Base-by-base conservation (phyloP, 2,888 invertebrate species). In the Biston betularia region DNA sequence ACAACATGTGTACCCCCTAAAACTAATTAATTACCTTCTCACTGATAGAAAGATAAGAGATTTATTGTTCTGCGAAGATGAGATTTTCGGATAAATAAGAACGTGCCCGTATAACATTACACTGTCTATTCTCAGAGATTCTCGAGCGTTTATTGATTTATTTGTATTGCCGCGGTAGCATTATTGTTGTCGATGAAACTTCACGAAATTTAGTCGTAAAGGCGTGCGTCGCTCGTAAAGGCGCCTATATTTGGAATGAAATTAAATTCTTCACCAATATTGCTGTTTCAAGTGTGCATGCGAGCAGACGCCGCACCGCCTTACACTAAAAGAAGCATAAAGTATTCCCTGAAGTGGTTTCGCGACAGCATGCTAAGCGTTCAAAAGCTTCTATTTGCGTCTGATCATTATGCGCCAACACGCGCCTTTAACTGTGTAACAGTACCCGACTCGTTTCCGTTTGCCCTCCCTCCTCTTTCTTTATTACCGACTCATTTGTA, bases 351-450 rank as follows among this genome's bases (percentile, higher is more conserved):
- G 85, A 85, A 89, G 85, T 86, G 85, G 85, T 85, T 89, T 89
- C 82, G 89, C 89, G 86, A 89, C 88, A 88, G 84, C 84, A 85
- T 85, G 87, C 86, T 82, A 81, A 68, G 72, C 79, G 80, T 81
- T 85, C 84, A 83, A 84, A 87, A 85, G 88, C 85, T 84, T 89
- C 89, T 92, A 90, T 92, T 90, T 89, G 84, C 81, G 87, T 86
- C 82, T 84, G 81, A 92, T 92, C 88, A 90, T 92, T 93, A 93
- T 93, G 92, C 92, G 80, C 78, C 81, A 79, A 82, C 92, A 92
- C 91, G 90, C 91, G 87, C 85, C 87, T 89, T 79, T 86, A 85
- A 89, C 90, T 89, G 88, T 89, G 89, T 89, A 90, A 89, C 90
- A 87, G 89, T 89, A 90, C 86, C 87, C 85, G 76, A 82, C 80